Percentiles rank a stretch among this genome's conserved stretches.
These are phyloP conservation scores for Papilio machaon DNA, from an alignment of 1,140 invertebrate species.

Conservation along the genomic window DNA sequence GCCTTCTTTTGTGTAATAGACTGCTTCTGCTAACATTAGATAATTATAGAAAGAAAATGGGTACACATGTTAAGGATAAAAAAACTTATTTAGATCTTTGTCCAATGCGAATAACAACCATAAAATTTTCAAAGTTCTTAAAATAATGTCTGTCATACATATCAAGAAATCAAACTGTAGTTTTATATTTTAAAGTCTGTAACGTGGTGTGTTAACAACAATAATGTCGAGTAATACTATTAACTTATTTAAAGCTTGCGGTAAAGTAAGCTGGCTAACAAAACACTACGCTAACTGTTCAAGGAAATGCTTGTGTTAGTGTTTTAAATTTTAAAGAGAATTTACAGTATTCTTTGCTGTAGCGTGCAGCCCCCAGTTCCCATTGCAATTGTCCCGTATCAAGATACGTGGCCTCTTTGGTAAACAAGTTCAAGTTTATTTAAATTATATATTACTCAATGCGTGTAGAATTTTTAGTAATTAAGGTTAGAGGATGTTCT, in stretches of 20 bases:
- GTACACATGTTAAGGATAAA: too few relatives aligned
- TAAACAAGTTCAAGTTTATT: not conserved
- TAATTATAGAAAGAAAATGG: too few relatives aligned
- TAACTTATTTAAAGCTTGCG: conserved; percentile 7
- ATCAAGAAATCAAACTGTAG: not conserved
- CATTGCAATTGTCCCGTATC: conserved; percentile 8
- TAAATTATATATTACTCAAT: not conserved
- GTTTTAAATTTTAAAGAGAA: conserved; percentile 13
- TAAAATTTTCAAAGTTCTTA: too few relatives aligned
- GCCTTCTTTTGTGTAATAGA: too few relatives aligned
- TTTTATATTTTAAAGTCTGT: not conserved
- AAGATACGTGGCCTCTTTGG: not conserved
- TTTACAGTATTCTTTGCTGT: not conserved
- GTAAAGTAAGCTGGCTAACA: not conserved
- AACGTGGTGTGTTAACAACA: not conserved
- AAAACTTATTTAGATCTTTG: too few relatives aligned
- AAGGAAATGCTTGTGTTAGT: not conserved
- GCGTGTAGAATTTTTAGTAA: not conserved
- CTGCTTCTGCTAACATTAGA: too few relatives aligned
- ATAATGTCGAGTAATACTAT: not conserved
- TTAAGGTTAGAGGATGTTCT: not conserved
- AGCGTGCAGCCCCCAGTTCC: not conserved
- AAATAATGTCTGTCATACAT: not conserved
- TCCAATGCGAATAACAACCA: too few relatives aligned
- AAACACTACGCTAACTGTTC: not conserved